These are phyloP conservation scores for Callipepla squamata DNA, from an alignment of 2,113 vertebrate genomes.

Conservation along the genomic window DNA sequence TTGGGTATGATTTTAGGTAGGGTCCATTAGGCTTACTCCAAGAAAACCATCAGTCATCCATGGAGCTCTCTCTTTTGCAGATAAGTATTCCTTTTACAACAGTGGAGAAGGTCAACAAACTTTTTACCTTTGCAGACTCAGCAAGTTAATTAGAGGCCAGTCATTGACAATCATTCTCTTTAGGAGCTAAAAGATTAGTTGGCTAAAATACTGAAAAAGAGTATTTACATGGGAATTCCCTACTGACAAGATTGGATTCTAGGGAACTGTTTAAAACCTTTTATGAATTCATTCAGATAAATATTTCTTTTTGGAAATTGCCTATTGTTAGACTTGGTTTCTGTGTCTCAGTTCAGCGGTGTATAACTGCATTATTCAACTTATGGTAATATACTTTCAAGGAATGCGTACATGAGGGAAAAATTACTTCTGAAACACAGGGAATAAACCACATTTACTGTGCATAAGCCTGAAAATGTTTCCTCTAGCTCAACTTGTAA, in stretches of 20 bases:
- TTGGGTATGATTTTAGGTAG: neutral
- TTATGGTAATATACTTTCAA: neutral
- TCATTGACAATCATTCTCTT: neutral
- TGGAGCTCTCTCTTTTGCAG: neutral
- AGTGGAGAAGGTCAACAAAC: neutral
- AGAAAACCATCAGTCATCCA: neutral
- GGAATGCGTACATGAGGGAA: neutral
- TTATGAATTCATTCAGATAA: neutral
- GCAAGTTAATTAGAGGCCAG: neutral
- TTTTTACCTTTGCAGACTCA: neutral
- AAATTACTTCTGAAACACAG: conserved; percentile 23
- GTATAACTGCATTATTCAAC: neutral
- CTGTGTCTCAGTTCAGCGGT: neutral
- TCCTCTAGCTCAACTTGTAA: neutral
- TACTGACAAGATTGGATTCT: neutral
- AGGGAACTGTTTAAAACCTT: neutral
- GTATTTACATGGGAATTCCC: neutral
- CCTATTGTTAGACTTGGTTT: neutral
- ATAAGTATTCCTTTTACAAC: neutral
- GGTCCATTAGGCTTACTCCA: neutral
- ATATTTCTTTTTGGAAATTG: neutral
- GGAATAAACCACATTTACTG: neutral
- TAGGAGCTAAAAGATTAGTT: neutral
- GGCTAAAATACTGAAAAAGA: neutral
- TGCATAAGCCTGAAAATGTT: neutral